Percentiles rank a stretch among this genome's conserved stretches.
These are phyloP conservation scores for Formica exsecta DNA, from an alignment of 1,140 invertebrate species.

Conservation along the genomic window DNA sequence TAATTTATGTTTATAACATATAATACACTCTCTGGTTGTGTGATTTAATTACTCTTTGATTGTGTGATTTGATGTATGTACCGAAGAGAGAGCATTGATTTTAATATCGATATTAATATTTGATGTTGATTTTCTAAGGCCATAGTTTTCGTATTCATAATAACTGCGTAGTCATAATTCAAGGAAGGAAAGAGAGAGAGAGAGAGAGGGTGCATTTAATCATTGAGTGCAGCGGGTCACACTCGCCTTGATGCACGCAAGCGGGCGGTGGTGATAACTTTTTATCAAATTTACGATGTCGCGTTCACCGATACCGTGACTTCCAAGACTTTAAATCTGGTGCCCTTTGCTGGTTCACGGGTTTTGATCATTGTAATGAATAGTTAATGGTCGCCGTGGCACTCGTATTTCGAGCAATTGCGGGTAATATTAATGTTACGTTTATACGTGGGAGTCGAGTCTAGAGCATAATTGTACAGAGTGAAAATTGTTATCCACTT, in stretches of 20 bases:
- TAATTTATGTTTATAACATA: conserved; percentile 4
- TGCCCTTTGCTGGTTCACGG: no score
- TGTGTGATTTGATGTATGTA: neutral
- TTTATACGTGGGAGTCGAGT: neutral
- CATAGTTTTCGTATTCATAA: no score
- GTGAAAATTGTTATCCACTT: neutral
- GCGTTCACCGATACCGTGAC: neutral
- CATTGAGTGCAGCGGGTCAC: no score
- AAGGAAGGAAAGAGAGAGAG: no score
- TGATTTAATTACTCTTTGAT: neutral
- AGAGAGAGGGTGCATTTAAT: no score
- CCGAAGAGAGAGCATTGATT: neutral
- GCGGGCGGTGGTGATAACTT: neutral
- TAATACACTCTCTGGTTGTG: neutral
- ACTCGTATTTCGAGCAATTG: neutral
- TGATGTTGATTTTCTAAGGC: no score
- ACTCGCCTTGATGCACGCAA: no score
- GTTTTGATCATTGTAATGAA: neutral
- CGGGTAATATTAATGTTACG: neutral
- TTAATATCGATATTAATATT: neutral
- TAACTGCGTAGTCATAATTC: no score
- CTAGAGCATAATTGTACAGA: no score
- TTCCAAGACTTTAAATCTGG: no score
- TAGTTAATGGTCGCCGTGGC: neutral
- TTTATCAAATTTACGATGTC: neutral